Conservation (phyloP, 2,888 invertebrate species). For the Monoplex corrugatus region DNA sequence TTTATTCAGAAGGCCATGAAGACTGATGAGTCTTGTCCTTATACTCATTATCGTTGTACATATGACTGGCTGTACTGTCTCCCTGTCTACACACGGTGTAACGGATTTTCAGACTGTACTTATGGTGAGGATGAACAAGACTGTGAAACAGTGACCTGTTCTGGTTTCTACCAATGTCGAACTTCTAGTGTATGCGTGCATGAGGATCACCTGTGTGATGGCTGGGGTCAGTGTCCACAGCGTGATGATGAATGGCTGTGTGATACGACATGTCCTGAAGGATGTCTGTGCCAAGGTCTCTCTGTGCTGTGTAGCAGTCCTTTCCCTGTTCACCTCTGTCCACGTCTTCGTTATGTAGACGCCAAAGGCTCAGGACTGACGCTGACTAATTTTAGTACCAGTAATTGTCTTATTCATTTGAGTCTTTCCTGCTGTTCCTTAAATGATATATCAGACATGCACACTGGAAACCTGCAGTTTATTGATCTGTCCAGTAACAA, state of each 20-base stretch:
- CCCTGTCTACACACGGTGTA: not conserved
- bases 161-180: slow-evolving; percentile 50
- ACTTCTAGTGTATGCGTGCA: slow-evolving; percentile 48
- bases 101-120: slow-evolving; percentile 40
- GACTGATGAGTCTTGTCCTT: not conserved
- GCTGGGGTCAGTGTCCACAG: slow-evolving; percentile 52
- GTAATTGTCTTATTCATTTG: not conserved
- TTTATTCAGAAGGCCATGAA: not conserved
- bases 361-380: not conserved
- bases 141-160: slow-evolving; percentile 44
- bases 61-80: not conserved
- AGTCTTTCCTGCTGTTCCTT: not conserved
- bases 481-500: slow-evolving; percentile 42
- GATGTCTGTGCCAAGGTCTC: not conserved
- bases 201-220: slow-evolving; percentile 50
- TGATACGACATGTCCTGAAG: not conserved
- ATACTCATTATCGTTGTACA: not conserved
- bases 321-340: not conserved
- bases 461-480: slow-evolving; percentile 20
- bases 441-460: not conserved
- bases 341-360: not conserved
- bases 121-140: slow-evolving; percentile 48
- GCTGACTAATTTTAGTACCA: not conserved
- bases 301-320: not conserved
- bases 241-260: slow-evolving; percentile 54